Evolutionary conservation across 2,113 vertebrate species (phyloP), one percentile per base, ranked within the genome.

Genomic region (Rhombomys opimus): DNA sequence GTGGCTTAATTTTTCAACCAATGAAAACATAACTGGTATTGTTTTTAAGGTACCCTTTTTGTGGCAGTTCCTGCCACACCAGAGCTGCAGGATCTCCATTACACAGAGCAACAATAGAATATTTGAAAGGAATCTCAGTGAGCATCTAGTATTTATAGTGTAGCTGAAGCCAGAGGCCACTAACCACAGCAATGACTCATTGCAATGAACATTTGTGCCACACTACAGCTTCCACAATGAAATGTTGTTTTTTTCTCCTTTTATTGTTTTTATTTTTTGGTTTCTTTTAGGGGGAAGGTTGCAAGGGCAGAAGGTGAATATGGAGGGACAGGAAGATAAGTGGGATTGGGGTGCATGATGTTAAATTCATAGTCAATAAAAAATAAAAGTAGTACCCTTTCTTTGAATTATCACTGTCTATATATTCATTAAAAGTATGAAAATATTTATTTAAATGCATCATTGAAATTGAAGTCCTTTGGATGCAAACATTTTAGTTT

Each of bases 1-100:
- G 46, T 46, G 54, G 25, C 52, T 88, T 70, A 80, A 87, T 68
- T 95, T 68, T 57, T 57, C 76, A 67, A 85, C 23, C 77, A 97
- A 92, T 57, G 22, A 67, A n/a, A 93, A 46, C 25, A 65, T 9
- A 85, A 65, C 54, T 84, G 52, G 18, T 41, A 17, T 25, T 68
- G 27, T 50, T 87, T 70, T 70, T 41, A 81, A 63, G 22, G n/a
- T 91, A 89, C 8, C n/a, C 12, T 65, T 85, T 85, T 1, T 80
- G 46, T 41, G 20, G n/a, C n/a, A 23, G 18, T 9, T 4, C 10
- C 72, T 75, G 72, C n/a, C 38, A n/a, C 38, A 75, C 72, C 72
- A 23, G 22, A 11, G 20, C n/a, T 75, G n/a, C 9, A 75, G n/a
- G n/a, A 75, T 75, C n/a, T 41, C 72, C n/a, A 73, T n/a, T 22